Evolutionary conservation across 2,888 invertebrate species (phyloP).

Genomic region (Serrognathus titanus): DNA sequence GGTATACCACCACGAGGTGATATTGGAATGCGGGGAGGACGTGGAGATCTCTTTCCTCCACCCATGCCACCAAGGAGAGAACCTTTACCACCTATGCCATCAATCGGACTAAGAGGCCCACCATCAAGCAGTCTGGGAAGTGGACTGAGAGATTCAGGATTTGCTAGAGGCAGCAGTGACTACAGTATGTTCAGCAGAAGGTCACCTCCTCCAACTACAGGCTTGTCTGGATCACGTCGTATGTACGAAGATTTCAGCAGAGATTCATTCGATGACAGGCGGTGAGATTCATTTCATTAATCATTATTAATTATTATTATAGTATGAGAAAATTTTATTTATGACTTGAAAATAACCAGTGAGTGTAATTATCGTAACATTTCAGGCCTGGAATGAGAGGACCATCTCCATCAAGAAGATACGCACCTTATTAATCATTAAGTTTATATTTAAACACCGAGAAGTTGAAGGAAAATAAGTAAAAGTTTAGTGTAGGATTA

Average conservation of each 20-base stretch:
- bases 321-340: background rate
- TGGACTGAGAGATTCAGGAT: constrained; percentile 63
- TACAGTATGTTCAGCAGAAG: constrained; percentile 82
- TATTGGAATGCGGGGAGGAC: constrained; percentile 47
- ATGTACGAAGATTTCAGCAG: constrained; percentile 87
- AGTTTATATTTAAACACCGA: background rate
- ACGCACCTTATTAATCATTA: constrained; percentile 71
- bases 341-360: background rate
- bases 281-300: constrained; percentile 50
- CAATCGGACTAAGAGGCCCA: constrained; percentile 51
- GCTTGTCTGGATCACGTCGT: constrained; percentile 50
- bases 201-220: constrained; percentile 60
- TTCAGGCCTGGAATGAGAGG: constrained; percentile 75
- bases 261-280: constrained; percentile 83
- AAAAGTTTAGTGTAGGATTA: no score
- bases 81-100: constrained; percentile 72
- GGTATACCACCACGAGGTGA: constrained; percentile 53
- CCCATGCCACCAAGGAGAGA: constrained; percentile 69
- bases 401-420: constrained; percentile 79
- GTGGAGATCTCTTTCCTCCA: constrained; percentile 69
- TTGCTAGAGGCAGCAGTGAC: constrained; percentile 57
- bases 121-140: constrained; percentile 60
- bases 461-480: no score
- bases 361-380: constrained; percentile 25
- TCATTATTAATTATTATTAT: background rate